Conservation (phyloP, 1,140 invertebrate genomes). For the Hermetia illucens region DNA sequence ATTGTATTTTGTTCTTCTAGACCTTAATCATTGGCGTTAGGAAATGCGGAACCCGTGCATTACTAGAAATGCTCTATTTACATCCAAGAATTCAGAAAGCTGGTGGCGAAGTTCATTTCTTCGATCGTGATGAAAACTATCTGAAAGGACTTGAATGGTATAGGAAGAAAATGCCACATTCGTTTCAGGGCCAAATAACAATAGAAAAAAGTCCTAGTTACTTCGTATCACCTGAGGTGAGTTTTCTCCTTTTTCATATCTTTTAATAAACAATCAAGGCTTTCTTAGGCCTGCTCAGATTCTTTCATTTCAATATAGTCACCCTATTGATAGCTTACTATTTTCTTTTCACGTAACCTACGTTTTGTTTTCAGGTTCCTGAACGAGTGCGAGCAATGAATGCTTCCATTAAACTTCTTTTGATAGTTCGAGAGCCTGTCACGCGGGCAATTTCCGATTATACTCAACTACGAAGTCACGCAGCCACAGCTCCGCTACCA, state of each 20-base stretch:
- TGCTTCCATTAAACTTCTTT: conserved; percentile 74
- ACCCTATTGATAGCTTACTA: not conserved
- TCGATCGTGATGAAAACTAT: conserved; percentile 85
- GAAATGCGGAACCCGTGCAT: conserved; percentile 84
- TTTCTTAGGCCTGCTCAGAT: too few relatives aligned
- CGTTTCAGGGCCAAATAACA: conserved; percentile 77
- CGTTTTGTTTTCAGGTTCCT: conserved; percentile 44
- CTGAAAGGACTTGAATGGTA: conserved; percentile 86
- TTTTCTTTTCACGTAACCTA: conserved; percentile 2
- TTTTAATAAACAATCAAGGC: too few relatives aligned
- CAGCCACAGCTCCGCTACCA: conserved; percentile 45
- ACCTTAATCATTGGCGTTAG: conserved; percentile 88
- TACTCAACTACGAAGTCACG: conserved; percentile 69
- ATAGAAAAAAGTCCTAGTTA: conserved; percentile 97
- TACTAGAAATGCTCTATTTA: conserved; percentile 87
- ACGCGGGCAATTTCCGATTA: conserved; percentile 93
- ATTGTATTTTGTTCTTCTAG: too few relatives aligned
- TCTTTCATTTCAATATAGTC: too few relatives aligned
- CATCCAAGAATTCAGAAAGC: conserved; percentile 88
- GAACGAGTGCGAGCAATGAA: conserved; percentile 88
- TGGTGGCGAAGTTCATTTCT: conserved; percentile 87
- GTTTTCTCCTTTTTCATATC: conserved; percentile 10
- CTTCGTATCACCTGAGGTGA: conserved; percentile 89
- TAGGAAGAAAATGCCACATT: conserved; percentile 80
- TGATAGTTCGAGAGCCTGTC: conserved; percentile 93